Evolutionary conservation across 2,797 vertebrate genomes (phyloP).

Genomic region (Decapterus maruadsi): DNA sequence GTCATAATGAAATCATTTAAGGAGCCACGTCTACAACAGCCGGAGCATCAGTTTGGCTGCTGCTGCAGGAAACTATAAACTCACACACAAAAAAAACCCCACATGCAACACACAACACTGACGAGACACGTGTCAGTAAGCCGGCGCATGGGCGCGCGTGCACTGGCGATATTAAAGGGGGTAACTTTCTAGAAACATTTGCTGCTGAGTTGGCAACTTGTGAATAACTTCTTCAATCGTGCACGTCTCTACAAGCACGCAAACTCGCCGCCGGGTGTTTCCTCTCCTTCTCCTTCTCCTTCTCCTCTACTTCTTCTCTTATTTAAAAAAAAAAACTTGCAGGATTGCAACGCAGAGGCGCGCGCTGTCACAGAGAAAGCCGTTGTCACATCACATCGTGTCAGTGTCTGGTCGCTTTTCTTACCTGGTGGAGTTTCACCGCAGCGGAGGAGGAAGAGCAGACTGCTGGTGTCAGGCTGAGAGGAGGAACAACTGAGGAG

Average conservation of each 20-base stretch:
- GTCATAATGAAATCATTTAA: slow-evolving; percentile 40
- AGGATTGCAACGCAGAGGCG: slow-evolving; percentile 2
- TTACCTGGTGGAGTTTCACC: slow-evolving; percentile 73
- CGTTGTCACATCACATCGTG: slow-evolving; percentile 37
- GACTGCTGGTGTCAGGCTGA: slow-evolving; percentile 51
- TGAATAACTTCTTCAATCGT: slow-evolving; percentile 45
- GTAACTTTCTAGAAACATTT: slow-evolving; percentile 17
- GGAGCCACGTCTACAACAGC: slow-evolving; percentile 77
- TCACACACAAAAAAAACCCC: not conserved
- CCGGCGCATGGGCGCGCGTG: slow-evolving; percentile 2
- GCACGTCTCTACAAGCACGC: slow-evolving; percentile 55
- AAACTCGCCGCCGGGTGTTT: slow-evolving; percentile 41
- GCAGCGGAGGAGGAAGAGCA: slow-evolving; percentile 31
- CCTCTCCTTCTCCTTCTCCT: not conserved
- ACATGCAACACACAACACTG: not conserved
- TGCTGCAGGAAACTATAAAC: slow-evolving; percentile 30
- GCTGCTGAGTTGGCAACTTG: slow-evolving; percentile 68
- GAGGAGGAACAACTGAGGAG: slow-evolving; percentile 55
- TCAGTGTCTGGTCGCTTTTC: slow-evolving; percentile 48
- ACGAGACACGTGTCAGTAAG: slow-evolving; percentile 2
- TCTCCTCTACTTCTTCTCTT: no score
- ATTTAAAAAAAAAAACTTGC: not conserved
- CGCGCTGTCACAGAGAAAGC: slow-evolving; percentile 7
- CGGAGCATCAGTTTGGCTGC: slow-evolving; percentile 69
- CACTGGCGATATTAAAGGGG: not conserved